Percentiles rank a stretch among this genome's conserved stretches.
phyloP scores from a whole-genome alignment of 2,113 vertebrate species.

The Gnathonemus longibarbis region DNA sequence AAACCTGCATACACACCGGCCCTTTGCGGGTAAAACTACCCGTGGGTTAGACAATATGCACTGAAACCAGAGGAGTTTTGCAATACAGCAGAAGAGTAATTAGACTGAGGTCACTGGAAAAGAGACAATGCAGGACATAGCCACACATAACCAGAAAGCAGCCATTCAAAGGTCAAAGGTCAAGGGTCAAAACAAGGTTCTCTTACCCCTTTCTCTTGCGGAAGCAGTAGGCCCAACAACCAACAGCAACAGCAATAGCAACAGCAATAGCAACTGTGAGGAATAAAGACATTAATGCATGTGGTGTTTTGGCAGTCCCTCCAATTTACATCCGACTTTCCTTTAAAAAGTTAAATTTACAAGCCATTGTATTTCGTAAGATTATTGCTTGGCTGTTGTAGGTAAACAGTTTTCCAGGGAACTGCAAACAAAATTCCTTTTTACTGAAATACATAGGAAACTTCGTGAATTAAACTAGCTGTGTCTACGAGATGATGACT shows the following conservation, averaged over 20 bases:
- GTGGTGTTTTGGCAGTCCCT: neutral
- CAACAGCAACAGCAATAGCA: neutral
- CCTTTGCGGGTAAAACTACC: neutral
- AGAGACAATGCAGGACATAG: neutral
- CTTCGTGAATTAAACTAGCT: neutral
- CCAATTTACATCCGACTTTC: neutral
- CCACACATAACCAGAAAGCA: neutral
- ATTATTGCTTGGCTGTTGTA: neutral
- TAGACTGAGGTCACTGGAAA: neutral
- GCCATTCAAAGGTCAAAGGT: neutral
- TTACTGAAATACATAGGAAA: neutral
- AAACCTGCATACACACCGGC: neutral
- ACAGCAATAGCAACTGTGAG: neutral
- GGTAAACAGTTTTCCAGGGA: neutral
- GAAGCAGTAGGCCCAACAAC: neutral
- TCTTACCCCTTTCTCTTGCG: neutral
- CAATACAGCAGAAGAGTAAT: neutral
- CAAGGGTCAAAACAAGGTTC: neutral
- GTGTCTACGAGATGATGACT: neutral
- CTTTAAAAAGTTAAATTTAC: neutral
- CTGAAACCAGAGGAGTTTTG: neutral
- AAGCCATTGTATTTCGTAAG: neutral
- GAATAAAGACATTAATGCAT: neutral
- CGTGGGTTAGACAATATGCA: neutral
- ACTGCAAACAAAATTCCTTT: neutral